Base-by-base conservation (phyloP, 2,113 vertebrate species). In the Sialia sialis region DNA sequence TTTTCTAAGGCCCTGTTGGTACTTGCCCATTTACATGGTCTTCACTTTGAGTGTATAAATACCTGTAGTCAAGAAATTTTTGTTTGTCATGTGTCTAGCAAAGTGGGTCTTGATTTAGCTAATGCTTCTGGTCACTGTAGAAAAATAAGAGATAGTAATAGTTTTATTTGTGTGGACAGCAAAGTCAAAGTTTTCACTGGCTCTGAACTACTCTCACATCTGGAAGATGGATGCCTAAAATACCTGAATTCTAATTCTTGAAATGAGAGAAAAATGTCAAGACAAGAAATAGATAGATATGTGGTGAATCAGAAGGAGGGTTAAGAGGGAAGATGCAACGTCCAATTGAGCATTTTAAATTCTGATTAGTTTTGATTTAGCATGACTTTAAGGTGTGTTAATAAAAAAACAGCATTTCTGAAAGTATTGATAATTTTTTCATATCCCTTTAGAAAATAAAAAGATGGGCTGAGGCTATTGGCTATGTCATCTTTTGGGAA, bases 331-430 rank as follows among this genome's bases (percentile, higher is more conserved):
- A 80, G 13, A 62, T 46, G 34, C 26, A 90, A 63, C 15, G 25
- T 93, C 23, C 76, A 91, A 93, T 95, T 85, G 95, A 54, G n/a
- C 25, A 90, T 88, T 95, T 94, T 51, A 93, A 95, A 89, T 56
- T 85, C 89, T 87, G 23, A 18, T 90, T 91, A 69, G 36, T 90
- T 87, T 94, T 92, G 2, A 90, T 92, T 94, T 74, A 87, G 6
- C 29, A 16, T 89, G 54, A 86, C 26, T 63, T 86, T 93, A 87
- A 93, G 90, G 34, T 94, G 29, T 95, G 10, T 88, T 89, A 91
- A 86, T 87, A 95, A 96, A 96, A 43, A 14, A 30, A 73, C 34
- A 93, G 13, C 62, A 46, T 81, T 39, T 80, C 18, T 58, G 46
- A 63, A 78, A 43, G 9, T 55, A 75, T 79, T 93, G 68, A 94